Conservation (phyloP, 2,113 vertebrate species). For the Sialia sialis region DNA sequence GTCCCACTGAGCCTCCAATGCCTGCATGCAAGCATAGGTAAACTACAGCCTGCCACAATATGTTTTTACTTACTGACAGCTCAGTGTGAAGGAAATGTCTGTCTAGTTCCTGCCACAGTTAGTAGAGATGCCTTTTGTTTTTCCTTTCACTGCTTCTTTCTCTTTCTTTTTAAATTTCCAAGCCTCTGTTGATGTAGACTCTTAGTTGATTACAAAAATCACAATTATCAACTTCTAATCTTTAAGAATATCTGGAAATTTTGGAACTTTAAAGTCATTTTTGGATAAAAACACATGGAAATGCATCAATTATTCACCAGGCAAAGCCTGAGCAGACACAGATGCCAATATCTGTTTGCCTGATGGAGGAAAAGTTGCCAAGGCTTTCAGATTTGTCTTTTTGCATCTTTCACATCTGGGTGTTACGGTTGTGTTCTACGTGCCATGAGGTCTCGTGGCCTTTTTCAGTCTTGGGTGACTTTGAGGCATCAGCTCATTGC, state of each 20-base stretch:
- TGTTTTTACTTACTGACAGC: constrained; percentile 65
- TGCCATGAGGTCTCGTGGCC: neutral
- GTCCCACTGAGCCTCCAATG: constrained; percentile 68
- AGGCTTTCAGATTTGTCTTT: constrained; percentile 2
- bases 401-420: neutral
- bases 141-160: neutral
- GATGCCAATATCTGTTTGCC: constrained; percentile 52
- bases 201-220: constrained; percentile 44
- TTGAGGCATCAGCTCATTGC: neutral
- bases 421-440: accelerated
- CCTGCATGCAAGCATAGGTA: constrained; percentile 66
- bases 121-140: constrained; percentile 34
- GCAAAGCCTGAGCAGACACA: constrained; percentile 50
- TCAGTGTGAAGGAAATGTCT: constrained; percentile 60
- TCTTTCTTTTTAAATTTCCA: neutral
- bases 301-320: constrained; percentile 64
- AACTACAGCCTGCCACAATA: constrained; percentile 59
- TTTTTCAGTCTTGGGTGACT: neutral
- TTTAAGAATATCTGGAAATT: neutral
- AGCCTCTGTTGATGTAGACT: neutral
- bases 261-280: constrained; percentile 46
- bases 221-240: constrained; percentile 11
- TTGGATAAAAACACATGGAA: constrained; percentile 55
- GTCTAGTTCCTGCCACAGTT: constrained; percentile 42
- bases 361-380: neutral